A percentile compares a stretch with the other conserved stretches of the same genome.
These are phyloP conservation scores for Dryococelus australis DNA, from an alignment of 2,888 invertebrate genomes.

Conservation along the genomic window DNA sequence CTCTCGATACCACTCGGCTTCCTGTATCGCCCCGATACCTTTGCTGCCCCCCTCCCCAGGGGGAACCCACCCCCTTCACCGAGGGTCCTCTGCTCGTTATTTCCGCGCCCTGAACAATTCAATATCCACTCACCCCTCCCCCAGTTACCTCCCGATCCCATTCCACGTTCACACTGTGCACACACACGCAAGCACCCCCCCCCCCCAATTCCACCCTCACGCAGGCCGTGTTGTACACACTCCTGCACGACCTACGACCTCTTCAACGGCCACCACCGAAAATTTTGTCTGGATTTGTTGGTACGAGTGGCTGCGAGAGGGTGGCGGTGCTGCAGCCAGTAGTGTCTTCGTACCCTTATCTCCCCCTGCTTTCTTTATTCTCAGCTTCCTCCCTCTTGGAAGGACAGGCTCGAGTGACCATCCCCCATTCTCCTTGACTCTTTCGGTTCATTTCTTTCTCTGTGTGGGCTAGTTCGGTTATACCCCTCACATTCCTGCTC, in stretches of 20 bases:
- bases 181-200: not conserved
- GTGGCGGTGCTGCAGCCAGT: too few species aligned
- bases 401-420: too few species aligned
- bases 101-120: constrained; percentile 30
- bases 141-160: not conserved
- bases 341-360: too few species aligned
- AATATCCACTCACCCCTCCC: constrained; percentile 19
- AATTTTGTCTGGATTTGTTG: too few species aligned
- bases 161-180: not conserved
- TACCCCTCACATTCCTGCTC: too few species aligned
- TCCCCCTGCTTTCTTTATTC: too few species aligned
- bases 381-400: too few species aligned
- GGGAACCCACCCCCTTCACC: not conserved
- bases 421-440: too few species aligned
- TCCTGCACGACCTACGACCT: not conserved
- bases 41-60: not conserved
- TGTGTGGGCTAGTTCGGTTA: too few species aligned
- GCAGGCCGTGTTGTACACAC: not conserved
- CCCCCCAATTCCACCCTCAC: not conserved
- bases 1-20: not conserved
- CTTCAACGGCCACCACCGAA: not conserved
- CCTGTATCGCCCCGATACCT: constrained; percentile 25
- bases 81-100: not conserved
- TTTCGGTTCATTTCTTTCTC: too few species aligned
- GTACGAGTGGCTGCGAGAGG: too few species aligned